Evolutionary conservation across 1,140 invertebrate genomes (phyloP).

Genomic region (Achatina immaculata): DNA sequence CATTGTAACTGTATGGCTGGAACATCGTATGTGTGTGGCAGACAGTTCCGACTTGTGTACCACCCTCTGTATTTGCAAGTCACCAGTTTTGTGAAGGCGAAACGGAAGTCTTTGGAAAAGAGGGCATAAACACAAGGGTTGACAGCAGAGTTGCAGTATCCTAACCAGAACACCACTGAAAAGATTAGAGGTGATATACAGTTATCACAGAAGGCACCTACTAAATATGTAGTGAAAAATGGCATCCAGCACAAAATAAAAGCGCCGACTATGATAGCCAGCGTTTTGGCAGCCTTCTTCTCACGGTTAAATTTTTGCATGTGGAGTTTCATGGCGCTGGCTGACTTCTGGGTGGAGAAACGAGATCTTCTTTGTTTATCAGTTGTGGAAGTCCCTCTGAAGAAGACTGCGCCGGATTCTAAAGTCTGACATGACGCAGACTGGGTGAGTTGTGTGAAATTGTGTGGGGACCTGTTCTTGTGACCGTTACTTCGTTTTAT

Average conservation of each 20-base stretch:
- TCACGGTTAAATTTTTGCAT: conserved; percentile 45
- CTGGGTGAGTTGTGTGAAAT: background rate
- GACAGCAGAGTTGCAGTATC: conserved; percentile 95
- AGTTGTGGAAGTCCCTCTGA: background rate
- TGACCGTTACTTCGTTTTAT: background rate
- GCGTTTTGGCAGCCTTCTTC: conserved; percentile 88
- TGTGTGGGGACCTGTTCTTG: background rate
- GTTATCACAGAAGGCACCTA: conserved; percentile 71
- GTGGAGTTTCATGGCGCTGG: conserved; percentile 33
- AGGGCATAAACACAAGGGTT: conserved; percentile 97
- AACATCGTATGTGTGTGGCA: conserved; percentile 5
- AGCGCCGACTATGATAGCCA: conserved; percentile 97
- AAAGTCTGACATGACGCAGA: background rate
- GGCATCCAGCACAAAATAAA: conserved; percentile 99
- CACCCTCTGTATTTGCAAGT: conserved; percentile 11
- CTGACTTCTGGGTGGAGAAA: conserved; percentile 18
- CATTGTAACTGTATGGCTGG: conserved; percentile 33
- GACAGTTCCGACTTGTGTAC: conserved; percentile 2
- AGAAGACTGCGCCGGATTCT: background rate
- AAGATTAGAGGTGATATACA: conserved; percentile 40
- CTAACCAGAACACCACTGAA: conserved; percentile 83
- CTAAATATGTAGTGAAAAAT: conserved; percentile 85
- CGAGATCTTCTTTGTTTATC: conserved; percentile 15
- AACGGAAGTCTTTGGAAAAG: conserved; percentile 94
- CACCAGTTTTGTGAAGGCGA: conserved; percentile 31